A percentile compares a stretch with the other conserved stretches of the same genome.
These are phyloP conservation scores for Emydura subglobosa DNA, from an alignment of 2,113 vertebrate genomes.

Conservation along the genomic window DNA sequence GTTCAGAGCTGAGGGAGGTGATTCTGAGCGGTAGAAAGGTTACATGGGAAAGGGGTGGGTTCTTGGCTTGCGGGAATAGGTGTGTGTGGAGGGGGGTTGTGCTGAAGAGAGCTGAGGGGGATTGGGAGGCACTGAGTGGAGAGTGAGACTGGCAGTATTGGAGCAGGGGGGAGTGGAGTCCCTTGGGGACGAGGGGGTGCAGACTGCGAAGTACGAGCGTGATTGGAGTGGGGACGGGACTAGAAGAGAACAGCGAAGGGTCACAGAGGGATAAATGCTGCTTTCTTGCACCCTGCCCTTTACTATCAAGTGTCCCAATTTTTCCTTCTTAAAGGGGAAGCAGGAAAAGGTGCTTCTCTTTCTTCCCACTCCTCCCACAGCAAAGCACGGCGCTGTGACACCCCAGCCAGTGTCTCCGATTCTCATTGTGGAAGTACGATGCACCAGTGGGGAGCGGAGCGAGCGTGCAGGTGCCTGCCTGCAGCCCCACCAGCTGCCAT, in stretches of 20 bases:
- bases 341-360: not conserved
- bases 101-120: not conserved
- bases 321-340: fast-evolving
- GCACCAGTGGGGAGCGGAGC: not conserved
- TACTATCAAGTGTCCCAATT: not conserved
- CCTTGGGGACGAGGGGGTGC: too few species aligned
- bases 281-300: not conserved
- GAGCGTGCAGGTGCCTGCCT: not conserved
- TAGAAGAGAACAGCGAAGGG: not conserved
- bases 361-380: not conserved
- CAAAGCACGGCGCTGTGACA: not conserved
- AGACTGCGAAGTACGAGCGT: not conserved
- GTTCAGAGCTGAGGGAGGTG: not conserved
- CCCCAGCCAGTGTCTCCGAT: fast-evolving
- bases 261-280: not conserved
- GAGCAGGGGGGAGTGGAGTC: not conserved
- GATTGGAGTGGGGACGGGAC: not conserved
- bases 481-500: not conserved
- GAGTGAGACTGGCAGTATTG: not conserved
- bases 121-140: not conserved
- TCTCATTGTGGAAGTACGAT: not conserved
- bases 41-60: not conserved
- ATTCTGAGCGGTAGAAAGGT: not conserved
- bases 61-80: not conserved
- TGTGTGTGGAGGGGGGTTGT: not conserved